phyloP scores from a whole-genome alignment of 2,113 vertebrate genomes.

The Muntiacus muntjak region DNA sequence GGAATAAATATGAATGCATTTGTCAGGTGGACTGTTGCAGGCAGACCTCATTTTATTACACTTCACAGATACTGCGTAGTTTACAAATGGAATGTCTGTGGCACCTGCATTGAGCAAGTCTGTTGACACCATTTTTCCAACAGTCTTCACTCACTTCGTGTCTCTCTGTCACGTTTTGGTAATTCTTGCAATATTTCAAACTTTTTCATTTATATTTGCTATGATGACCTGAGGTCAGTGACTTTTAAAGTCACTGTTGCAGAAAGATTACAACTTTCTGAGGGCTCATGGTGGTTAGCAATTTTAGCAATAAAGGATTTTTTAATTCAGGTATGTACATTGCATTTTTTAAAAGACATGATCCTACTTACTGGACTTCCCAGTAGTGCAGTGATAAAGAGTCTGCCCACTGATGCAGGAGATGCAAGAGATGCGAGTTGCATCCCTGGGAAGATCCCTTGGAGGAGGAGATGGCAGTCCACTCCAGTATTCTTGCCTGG shows the following conservation, averaged over 20 bases:
- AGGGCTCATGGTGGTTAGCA: not conserved
- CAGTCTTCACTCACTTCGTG: not conserved
- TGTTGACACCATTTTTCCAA: not conserved
- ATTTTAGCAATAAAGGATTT: not conserved
- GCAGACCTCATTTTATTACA: not conserved
- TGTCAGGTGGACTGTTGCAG: not conserved
- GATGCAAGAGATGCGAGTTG: fast-evolving
- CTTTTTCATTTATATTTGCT: not conserved
- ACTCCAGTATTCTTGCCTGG: not conserved
- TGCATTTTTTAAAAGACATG: not conserved
- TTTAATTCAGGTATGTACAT: not conserved
- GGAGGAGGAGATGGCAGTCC: not conserved
- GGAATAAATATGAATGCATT: not conserved
- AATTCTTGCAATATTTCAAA: not conserved
- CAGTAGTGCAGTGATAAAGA: not conserved
- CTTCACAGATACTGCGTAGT: not conserved
- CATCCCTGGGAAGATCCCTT: not conserved
- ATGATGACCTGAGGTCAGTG: not conserved
- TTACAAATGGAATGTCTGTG: not conserved
- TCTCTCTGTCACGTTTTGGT: not conserved
- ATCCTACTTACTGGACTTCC: not conserved
- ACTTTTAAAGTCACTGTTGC: not conserved
- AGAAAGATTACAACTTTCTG: not conserved
- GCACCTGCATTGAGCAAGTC: not conserved
- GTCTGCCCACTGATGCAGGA: not conserved